Conservation (phyloP, 2,888 invertebrate genomes). For the Temnothorax rugatulus region DNA sequence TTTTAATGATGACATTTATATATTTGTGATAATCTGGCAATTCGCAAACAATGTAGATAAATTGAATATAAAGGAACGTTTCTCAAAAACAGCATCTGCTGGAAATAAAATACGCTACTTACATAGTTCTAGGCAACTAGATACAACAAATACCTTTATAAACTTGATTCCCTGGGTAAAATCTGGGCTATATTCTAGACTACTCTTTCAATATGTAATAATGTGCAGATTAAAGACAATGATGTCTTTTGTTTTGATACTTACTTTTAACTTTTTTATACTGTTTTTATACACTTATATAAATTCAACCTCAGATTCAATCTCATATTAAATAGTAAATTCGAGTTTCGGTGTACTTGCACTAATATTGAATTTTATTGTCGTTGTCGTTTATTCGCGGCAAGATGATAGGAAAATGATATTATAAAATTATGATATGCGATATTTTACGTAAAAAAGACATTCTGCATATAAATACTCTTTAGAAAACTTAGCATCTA, state of each 20-base stretch:
- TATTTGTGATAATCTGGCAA: not conserved
- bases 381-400: not conserved
- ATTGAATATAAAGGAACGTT: constrained; percentile 41
- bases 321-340: not conserved
- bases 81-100: constrained; percentile 56
- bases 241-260: not conserved
- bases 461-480: not conserved
- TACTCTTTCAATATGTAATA: not conserved
- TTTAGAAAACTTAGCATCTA: not conserved
- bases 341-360: too few relatives aligned
- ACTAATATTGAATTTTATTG: not conserved
- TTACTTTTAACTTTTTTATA: not conserved
- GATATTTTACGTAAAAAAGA: not conserved
- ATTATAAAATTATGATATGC: not conserved
- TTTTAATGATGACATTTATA: not conserved
- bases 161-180: constrained; percentile 60
- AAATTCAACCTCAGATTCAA: not conserved
- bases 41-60: not conserved
- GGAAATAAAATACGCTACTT: constrained; percentile 62
- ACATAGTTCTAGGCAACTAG: constrained; percentile 53
- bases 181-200: not conserved
- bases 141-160: constrained; percentile 57
- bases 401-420: not conserved
- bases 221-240: not conserved
- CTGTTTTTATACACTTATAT: not conserved